Percentiles rank a stretch among this genome's conserved stretches.
Conservation (phyloP, 2,113 vertebrate genomes). For the Tinamus guttatus region DNA sequence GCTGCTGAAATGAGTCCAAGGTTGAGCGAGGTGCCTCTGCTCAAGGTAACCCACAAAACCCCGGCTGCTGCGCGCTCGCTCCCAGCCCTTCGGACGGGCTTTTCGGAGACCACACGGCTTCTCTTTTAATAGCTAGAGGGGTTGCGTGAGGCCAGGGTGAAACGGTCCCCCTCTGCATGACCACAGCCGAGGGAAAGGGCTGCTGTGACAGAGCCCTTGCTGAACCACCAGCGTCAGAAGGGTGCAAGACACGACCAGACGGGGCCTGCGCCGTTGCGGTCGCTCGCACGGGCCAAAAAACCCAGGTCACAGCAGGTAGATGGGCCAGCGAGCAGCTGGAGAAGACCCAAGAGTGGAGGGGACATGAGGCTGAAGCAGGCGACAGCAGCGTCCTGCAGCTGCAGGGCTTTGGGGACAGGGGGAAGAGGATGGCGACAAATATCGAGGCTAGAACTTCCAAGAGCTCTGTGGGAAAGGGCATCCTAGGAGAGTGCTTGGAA, state of each 20-base stretch:
- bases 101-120: background rate
- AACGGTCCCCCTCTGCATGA: accelerated
- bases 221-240: no score
- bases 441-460: no score
- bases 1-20: background rate
- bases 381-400: no score
- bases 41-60: background rate
- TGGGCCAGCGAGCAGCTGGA: background rate
- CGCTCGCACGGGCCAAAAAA: background rate
- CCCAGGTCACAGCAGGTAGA: background rate
- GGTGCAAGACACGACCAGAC: accelerated
- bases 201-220: background rate
- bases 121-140: background rate
- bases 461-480: no score
- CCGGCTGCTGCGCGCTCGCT: background rate
- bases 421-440: no score
- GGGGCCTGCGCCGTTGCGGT: no score
- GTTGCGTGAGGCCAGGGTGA: background rate
- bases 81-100: background rate
- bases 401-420: no score
- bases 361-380: background rate
- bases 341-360: no score
- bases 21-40: background rate
- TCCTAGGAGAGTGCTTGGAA: no score
- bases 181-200: background rate